A percentile compares a stretch with the other conserved stretches of the same genome.
Evolutionary conservation across 2,888 invertebrate species (phyloP).

Genomic region (Xestia ashworthii): DNA sequence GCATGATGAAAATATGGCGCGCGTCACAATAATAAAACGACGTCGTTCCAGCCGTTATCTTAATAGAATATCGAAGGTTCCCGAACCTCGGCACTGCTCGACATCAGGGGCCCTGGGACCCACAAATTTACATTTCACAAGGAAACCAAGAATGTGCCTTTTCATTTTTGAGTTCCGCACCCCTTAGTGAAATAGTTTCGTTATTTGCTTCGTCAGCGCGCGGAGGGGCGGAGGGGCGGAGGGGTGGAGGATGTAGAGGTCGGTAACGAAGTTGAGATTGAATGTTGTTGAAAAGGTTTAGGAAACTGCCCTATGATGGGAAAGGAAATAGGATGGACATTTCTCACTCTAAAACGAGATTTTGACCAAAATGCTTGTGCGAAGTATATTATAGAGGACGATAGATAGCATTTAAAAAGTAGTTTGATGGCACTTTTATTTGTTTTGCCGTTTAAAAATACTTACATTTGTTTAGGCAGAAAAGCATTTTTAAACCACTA

Average conservation of each 20-base stretch:
- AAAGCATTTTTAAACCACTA: too few relatives aligned
- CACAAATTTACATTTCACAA: slow-evolving; percentile 68
- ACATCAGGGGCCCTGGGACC: slow-evolving; percentile 18
- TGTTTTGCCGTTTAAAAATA: too few relatives aligned
- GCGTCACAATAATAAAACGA: slow-evolving; percentile 75
- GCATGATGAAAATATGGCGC: slow-evolving; percentile 84
- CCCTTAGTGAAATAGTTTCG: slow-evolving; percentile 66
- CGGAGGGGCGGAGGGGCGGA: neutral
- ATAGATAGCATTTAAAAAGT: neutral
- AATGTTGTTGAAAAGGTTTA: slow-evolving; percentile 40
- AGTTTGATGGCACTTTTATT: neutral
- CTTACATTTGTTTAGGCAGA: too few relatives aligned
- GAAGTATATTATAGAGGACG: too few relatives aligned
- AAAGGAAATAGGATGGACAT: neutral
- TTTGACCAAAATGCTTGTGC: neutral
- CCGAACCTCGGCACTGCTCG: neutral
- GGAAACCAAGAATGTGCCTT: slow-evolving; percentile 63
- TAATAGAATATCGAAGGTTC: slow-evolving; percentile 86
- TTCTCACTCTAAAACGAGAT: neutral
- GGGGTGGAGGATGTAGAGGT: neutral
- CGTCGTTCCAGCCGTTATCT: slow-evolving; percentile 79
- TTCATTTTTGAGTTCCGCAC: slow-evolving; percentile 66
- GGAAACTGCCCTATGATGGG: slow-evolving; percentile 4
- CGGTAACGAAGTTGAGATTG: slow-evolving; percentile 47
- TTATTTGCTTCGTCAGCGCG: slow-evolving; percentile 60